A percentile compares a stretch with the other conserved stretches of the same genome.
These are phyloP conservation scores for Nematolebias whitei DNA, from an alignment of 2,113 vertebrate genomes.

Conservation along the genomic window DNA sequence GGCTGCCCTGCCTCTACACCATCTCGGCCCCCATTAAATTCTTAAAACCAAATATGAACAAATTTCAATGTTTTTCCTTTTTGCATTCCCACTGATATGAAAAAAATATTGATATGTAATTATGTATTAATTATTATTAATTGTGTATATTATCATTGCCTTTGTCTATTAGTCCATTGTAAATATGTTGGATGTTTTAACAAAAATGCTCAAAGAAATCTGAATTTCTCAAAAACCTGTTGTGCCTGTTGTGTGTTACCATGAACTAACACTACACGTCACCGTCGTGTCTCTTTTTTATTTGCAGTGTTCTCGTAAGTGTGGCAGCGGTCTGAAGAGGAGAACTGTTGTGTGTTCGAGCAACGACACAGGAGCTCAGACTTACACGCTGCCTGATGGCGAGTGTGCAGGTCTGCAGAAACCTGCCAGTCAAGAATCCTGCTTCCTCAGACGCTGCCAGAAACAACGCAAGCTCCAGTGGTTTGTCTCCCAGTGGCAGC, in stretches of 20 bases:
- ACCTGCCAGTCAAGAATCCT: conserved; percentile 83
- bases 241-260: neutral
- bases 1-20: too few relatives aligned
- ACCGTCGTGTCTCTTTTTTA: neutral
- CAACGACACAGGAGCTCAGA: conserved; percentile 54
- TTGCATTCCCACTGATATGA: too few relatives aligned
- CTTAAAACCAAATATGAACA: too few relatives aligned
- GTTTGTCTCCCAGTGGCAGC: conserved; percentile 86
- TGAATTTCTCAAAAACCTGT: neutral
- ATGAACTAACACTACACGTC: neutral
- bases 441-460: conserved; percentile 83
- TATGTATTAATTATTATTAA: too few relatives aligned
- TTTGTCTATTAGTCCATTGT: too few relatives aligned
- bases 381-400: conserved; percentile 71
- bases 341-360: conserved; percentile 82
- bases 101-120: too few relatives aligned
- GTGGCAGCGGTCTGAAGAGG: conserved; percentile 85
- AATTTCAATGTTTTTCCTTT: too few relatives aligned
- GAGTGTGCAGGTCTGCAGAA: conserved; percentile 76
- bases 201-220: too few relatives aligned
- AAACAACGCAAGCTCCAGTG: conserved; percentile 86
- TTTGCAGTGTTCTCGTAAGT: conserved; percentile 86
- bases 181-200: too few relatives aligned
- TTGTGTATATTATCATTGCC: too few relatives aligned
- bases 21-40: too few relatives aligned